A percentile compares a stretch with the other conserved stretches of the same genome.
These are phyloP conservation scores for Archips xylosteana DNA, from an alignment of 2,888 invertebrate genomes.

Conservation along the genomic window DNA sequence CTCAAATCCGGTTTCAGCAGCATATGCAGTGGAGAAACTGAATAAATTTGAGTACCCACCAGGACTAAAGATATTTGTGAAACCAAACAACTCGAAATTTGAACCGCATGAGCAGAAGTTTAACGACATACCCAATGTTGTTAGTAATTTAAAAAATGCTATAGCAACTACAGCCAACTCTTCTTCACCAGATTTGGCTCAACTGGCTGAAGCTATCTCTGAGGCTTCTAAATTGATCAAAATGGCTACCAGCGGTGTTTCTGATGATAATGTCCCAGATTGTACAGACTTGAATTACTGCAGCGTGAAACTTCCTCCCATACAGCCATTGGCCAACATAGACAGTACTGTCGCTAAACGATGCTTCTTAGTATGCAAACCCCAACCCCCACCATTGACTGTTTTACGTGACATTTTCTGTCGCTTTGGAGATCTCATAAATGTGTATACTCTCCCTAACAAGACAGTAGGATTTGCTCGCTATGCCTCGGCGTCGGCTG, in stretches of 20 bases:
- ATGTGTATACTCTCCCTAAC: slow-evolving; percentile 94
- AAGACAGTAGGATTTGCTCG: slow-evolving; percentile 97
- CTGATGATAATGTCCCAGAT: slow-evolving; percentile 57
- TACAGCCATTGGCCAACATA: slow-evolving; percentile 88
- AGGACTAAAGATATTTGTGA: slow-evolving; percentile 92
- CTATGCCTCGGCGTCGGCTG: slow-evolving; percentile 91
- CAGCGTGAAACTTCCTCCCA: slow-evolving; percentile 90
- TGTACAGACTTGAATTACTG: slow-evolving; percentile 81
- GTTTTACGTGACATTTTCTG: slow-evolving; percentile 95
- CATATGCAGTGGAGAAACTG: slow-evolving; percentile 93
- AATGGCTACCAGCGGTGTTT: slow-evolving; percentile 81
- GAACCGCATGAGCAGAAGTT: slow-evolving; percentile 57
- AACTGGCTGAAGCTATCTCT: slow-evolving; percentile 90
- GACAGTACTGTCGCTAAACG: slow-evolving; percentile 88
- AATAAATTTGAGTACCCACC: slow-evolving; percentile 97
- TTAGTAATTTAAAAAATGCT: slow-evolving; percentile 65
- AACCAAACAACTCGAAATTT: slow-evolving; percentile 82
- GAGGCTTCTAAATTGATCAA: slow-evolving; percentile 91
- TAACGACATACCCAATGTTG: slow-evolving; percentile 59
- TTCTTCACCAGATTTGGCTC: slow-evolving; percentile 84
- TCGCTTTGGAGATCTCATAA: slow-evolving; percentile 95
- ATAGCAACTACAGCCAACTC: slow-evolving; percentile 59
- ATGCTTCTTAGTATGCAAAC: slow-evolving; percentile 88
- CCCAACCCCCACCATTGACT: slow-evolving; percentile 89
- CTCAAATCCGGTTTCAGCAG: slow-evolving; percentile 72